Conservation (phyloP, 2,113 vertebrate genomes). For the human region GRCh38 chr5:17866501-17867000, state of each 20-base stretch:
- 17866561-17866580: background rate
- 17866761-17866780: background rate
- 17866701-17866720: background rate
- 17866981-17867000: background rate
- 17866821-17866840: background rate
- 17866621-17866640: background rate
- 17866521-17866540: no score
- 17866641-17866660: background rate
- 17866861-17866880: background rate
- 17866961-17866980: background rate
- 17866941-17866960: background rate
- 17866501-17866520: accelerated
- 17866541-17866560: background rate
- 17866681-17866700: background rate
- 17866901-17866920: background rate
- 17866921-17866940: background rate
- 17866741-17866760: background rate
- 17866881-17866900: no score
- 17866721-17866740: background rate
- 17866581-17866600: background rate
- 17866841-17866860: background rate
- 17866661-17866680: background rate
- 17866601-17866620: background rate
- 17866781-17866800: no score
- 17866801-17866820: background rate